Base-by-base conservation (phyloP, 2,888 invertebrate species). In the Cacoxenus indagator region DNA sequence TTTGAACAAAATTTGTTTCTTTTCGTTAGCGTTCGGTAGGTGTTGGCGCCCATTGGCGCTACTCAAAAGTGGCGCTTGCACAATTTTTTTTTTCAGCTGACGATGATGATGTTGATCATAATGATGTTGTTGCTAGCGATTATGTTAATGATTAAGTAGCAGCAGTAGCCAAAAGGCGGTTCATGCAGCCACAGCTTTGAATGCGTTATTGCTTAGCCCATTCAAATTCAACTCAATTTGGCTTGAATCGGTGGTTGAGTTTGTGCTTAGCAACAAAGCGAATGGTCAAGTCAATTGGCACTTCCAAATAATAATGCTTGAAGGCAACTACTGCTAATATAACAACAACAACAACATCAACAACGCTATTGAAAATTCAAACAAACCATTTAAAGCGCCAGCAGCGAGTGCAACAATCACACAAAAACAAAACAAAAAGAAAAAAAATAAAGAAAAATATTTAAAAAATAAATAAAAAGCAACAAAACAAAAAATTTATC, bases 351-450 rank as follows among this genome's bases (percentile, higher is more conserved):
- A 14, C 37, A 37, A 37, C 37, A 37, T 31, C 17, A 37, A 37
- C 29, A 59, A 61, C 70, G 75, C 78, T 45, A 75, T 75, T 75
- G 73, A 72, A 72, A 77, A 81, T 73, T 72, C 83, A 81, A 82
- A 81, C 72, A 78, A 78, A 74, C 71, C 76, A 70, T 77, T 73
- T 73, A 66, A 70, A 69, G 67, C 70, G 70, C 55, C 74, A 74
- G 71, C 67, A 70, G 76, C 73, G 75, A 75, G 67, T 29, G 37
- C 65, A 65, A 45, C 62, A 22, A 51, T 51, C 11, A 2, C 27
- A 61, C n/a, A n/a, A n/a, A n/a, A 64, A 27, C 48, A 64, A 29
- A 48, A 48, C 51, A 51, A 17, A 51, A 26, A 43, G 24, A 61
- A 37, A 17, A 0, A 37, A 37, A 22, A 61, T 22, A 17, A 43